These are phyloP conservation scores for Gonioctena quinquepunctata DNA, from an alignment of 1,140 invertebrate genomes.

Conservation along the genomic window DNA sequence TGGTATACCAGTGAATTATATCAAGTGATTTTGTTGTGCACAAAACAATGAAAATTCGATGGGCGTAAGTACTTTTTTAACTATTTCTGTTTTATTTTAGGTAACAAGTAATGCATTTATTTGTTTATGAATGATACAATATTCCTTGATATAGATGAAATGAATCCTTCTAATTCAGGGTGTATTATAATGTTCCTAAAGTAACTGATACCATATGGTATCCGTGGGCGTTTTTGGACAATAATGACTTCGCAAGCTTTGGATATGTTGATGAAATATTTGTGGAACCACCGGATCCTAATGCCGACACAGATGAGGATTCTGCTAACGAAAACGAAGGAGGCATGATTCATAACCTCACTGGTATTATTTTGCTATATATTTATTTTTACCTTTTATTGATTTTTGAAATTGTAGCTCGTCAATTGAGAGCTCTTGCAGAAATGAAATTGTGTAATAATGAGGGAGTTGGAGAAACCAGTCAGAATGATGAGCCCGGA, in stretches of 20 bases:
- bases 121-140: too few relatives aligned
- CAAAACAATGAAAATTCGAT: neutral
- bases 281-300: neutral
- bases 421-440: neutral
- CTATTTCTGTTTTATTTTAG: neutral
- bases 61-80: neutral
- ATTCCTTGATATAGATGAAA: too few relatives aligned
- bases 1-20: neutral
- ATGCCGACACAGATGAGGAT: neutral
- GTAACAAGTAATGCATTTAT: too few relatives aligned
- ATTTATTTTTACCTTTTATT: neutral
- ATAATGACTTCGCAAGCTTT: neutral
- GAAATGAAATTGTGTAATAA: neutral
- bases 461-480: constrained; percentile 1
- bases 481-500: constrained; percentile 2
- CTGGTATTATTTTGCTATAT: neutral
- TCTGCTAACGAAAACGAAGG: neutral
- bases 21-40: neutral
- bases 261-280: constrained; percentile 8
- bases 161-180: too few relatives aligned
- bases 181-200: too few relatives aligned
- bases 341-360: neutral
- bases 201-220: neutral
- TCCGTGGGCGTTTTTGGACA: too few relatives aligned
- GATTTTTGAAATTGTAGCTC: neutral